Percentiles rank a stretch among this genome's conserved stretches.
Conservation (phyloP, 1,140 invertebrate genomes). For the Linepithema humile region DNA sequence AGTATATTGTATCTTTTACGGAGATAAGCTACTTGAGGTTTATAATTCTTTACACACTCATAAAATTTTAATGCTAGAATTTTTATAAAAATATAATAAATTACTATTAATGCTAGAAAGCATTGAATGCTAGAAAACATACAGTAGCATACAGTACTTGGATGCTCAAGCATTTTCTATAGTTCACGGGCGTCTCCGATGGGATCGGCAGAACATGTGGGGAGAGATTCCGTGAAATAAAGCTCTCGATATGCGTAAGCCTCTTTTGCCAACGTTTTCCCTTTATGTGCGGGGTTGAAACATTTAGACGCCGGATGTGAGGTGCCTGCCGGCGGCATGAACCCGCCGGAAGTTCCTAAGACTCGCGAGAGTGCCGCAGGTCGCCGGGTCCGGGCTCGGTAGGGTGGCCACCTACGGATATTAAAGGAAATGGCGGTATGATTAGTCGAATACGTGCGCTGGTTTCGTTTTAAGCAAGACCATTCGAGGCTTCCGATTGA, state of each 20-base stretch:
- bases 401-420: conserved; percentile 81
- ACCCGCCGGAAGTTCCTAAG: conserved; percentile 82
- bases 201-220: neutral
- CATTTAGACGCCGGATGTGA: conserved; percentile 80
- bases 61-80: no score
- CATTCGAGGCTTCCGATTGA: conserved; percentile 24
- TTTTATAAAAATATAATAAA: no score
- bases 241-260: conserved; percentile 30
- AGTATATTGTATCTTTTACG: neutral
- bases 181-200: neutral
- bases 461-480: conserved; percentile 79
- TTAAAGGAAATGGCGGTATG: conserved; percentile 85
- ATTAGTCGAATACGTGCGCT: conserved; percentile 84
- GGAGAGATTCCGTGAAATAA: neutral
- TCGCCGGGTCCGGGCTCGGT: conserved; percentile 60
- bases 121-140: neutral
- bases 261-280: conserved; percentile 38
- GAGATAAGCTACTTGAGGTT: neutral
- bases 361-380: conserved; percentile 75
- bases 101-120: no score
- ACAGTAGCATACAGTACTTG: neutral
- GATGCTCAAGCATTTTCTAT: neutral
- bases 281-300: conserved; percentile 68
- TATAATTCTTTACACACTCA: no score
- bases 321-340: conserved; percentile 76